These are phyloP conservation scores for Andrena trimmerana DNA, from an alignment of 2,888 invertebrate genomes.

Conservation along the genomic window DNA sequence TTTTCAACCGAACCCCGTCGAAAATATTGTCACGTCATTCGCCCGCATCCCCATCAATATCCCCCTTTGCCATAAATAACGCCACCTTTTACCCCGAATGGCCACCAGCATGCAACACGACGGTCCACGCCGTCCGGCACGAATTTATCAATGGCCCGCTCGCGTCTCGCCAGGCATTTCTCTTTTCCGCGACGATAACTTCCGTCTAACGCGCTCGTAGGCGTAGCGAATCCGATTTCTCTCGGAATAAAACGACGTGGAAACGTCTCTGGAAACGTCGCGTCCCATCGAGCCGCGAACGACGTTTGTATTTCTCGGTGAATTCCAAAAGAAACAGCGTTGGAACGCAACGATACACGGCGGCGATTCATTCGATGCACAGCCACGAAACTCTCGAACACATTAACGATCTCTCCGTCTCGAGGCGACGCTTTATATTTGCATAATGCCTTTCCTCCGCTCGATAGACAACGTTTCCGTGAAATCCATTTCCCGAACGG, in stretches of 20 bases:
- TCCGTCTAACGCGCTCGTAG: not conserved
- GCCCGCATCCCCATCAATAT: constrained; percentile 54
- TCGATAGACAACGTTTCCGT: constrained; percentile 48
- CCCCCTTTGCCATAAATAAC: constrained; percentile 40
- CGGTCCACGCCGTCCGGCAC: constrained; percentile 28
- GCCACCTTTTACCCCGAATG: constrained; percentile 10
- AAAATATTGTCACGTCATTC: constrained; percentile 11
- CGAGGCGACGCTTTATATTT: constrained; percentile 30
- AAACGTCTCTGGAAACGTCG: not conserved
- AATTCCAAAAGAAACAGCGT: not conserved
- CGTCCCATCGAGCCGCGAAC: not conserved
- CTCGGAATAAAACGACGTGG: not conserved
- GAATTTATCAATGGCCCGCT: constrained; percentile 57
- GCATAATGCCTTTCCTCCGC: constrained; percentile 48
- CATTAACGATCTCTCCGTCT: constrained; percentile 30
- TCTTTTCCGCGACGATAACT: not conserved
- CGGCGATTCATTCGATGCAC: constrained; percentile 13
- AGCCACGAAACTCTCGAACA: constrained; percentile 21
- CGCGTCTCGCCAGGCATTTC: constrained; percentile 17
- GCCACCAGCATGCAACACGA: constrained; percentile 29
- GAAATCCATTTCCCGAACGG: constrained; percentile 48
- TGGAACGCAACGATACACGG: not conserved
- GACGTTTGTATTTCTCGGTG: not conserved
- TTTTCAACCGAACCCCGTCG: constrained; percentile 2
- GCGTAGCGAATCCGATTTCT: constrained; percentile 12